phyloP scores from a whole-genome alignment of 2,113 vertebrate genomes.

The Bufo gargarizans region DNA sequence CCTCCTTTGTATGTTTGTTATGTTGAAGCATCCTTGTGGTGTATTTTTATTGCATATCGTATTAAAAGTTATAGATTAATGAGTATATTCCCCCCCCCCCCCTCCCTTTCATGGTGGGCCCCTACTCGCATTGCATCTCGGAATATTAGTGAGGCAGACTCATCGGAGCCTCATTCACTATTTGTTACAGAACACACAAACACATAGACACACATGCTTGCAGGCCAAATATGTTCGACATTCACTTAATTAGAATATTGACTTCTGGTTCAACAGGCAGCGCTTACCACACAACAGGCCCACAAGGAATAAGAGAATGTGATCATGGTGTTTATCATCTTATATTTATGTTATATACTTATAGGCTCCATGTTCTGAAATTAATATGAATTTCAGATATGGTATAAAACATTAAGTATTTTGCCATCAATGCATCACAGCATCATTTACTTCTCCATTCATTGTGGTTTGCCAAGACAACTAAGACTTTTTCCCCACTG shows the following conservation, averaged over 20 bases:
- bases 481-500: constrained; percentile 24
- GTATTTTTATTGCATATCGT: too few species aligned
- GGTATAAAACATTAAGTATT: background rate
- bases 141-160: too few species aligned
- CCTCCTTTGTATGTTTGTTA: too few species aligned
- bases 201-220: too few species aligned
- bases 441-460: background rate
- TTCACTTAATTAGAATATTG: background rate
- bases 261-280: background rate
- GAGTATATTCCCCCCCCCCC: too few species aligned
- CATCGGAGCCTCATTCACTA: too few species aligned
- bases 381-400: background rate
- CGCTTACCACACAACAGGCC: background rate
- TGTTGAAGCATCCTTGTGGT: too few species aligned
- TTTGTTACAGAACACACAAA: too few species aligned
- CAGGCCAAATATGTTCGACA: background rate
- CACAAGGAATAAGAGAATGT: background rate
- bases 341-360: background rate
- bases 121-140: too few species aligned
- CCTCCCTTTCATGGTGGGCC: too few species aligned
- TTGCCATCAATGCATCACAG: constrained; percentile 10
- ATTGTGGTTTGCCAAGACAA: constrained; percentile 7
- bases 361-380: background rate
- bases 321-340: background rate
- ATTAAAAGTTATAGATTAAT: too few species aligned